Percentiles rank a stretch among this genome's conserved stretches.
Conservation (phyloP, 2,888 invertebrate genomes). For the Hipparchia semele region DNA sequence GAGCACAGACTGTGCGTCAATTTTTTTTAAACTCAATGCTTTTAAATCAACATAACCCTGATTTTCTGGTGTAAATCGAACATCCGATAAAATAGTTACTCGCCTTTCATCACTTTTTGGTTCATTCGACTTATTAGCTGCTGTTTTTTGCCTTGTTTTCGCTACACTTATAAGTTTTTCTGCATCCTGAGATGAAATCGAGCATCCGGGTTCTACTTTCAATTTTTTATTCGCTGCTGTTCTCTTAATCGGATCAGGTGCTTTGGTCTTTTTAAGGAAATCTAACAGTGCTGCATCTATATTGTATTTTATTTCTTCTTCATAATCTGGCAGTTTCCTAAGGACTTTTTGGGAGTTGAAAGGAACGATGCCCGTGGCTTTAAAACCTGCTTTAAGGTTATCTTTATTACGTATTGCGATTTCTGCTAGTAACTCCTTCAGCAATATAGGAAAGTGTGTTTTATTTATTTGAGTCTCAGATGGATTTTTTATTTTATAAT, state of each 20-base stretch:
- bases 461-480: not conserved
- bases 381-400: not conserved
- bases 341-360: conserved; percentile 19
- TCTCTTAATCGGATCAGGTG: conserved; percentile 18
- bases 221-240: conserved; percentile 18
- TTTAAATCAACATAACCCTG: conserved; percentile 18
- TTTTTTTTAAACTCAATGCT: conserved; percentile 16
- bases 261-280: conserved; percentile 16
- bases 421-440: not conserved
- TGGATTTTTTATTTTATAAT: not conserved
- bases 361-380: conserved; percentile 22
- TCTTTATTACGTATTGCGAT: not conserved
- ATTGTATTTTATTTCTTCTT: conserved; percentile 24
- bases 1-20: conserved; percentile 12
- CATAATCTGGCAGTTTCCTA: conserved; percentile 23
- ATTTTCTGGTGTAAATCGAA: conserved; percentile 18
- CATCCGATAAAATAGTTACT: conserved; percentile 24
- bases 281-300: conserved; percentile 15
- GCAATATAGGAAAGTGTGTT: not conserved
- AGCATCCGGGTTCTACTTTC: conserved; percentile 18
- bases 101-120: conserved; percentile 19
- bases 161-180: conserved; percentile 19
- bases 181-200: conserved; percentile 21
- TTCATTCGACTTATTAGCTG: conserved; percentile 18
- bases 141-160: conserved; percentile 16